Conservation (phyloP, 2,888 invertebrate species). For the Tolmerus cingulatus region DNA sequence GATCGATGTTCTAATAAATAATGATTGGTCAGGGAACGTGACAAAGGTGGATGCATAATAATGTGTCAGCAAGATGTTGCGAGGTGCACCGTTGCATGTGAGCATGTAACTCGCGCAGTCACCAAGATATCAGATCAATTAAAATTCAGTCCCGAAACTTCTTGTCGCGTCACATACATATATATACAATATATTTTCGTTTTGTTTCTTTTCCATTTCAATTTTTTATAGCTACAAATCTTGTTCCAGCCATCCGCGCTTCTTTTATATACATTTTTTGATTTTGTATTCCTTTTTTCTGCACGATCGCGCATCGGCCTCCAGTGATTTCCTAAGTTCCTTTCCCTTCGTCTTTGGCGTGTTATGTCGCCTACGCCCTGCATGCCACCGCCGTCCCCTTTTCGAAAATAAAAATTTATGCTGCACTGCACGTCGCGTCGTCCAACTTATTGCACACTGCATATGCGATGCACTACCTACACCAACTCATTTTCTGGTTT, state of each 20-base stretch:
- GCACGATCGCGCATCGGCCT: conserved; percentile 8
- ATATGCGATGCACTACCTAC: conserved; percentile 38
- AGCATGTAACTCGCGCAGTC: no score
- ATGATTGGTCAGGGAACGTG: no score
- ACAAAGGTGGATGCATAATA: no score
- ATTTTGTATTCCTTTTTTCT: conserved; percentile 30
- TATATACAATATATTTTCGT: neutral
- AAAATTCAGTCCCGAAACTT: conserved; percentile 36
- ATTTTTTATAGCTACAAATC: neutral
- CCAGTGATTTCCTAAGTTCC: conserved; percentile 27
- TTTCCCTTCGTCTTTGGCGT: conserved; percentile 19
- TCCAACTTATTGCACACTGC: conserved; percentile 21
- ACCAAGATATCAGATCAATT: conserved; percentile 22
- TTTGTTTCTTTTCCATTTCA: neutral
- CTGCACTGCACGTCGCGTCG: neutral
- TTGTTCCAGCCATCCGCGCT: neutral
- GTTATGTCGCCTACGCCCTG: conserved; percentile 33
- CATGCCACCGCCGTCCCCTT: conserved; percentile 21
- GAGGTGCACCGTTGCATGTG: no score
- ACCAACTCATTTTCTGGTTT: conserved; percentile 44
- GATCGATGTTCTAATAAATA: no score
- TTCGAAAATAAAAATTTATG: conserved; percentile 12
- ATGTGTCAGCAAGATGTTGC: no score
- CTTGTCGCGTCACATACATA: neutral
- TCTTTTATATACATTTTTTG: conserved; percentile 3